Conservation (phyloP, 2,113 vertebrate species). For the Oreocharis arfaki region DNA sequence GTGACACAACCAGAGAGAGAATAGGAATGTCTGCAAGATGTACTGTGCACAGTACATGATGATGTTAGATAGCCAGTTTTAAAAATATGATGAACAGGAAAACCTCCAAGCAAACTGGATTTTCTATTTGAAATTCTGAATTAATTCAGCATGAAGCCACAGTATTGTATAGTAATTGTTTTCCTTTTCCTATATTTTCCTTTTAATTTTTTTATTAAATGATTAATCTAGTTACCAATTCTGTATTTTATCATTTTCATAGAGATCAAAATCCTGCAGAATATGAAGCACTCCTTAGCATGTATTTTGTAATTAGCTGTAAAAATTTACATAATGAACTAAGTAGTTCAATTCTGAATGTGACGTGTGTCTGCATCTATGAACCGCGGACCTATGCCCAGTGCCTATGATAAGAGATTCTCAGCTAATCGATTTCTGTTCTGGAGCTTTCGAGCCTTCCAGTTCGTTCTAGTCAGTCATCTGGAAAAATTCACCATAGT, state of each 20-base stretch:
- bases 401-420: neutral
- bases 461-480: neutral
- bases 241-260: neutral
- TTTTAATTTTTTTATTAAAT: neutral
- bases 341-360: neutral
- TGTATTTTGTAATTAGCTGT: constrained; percentile 8
- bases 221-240: neutral
- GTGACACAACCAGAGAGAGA: neutral
- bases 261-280: neutral
- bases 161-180: neutral
- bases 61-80: neutral
- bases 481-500: neutral
- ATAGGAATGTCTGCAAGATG: neutral
- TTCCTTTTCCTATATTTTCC: neutral
- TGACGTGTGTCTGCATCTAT: neutral
- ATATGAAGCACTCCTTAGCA: neutral
- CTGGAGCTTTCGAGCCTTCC: neutral
- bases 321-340: constrained; percentile 1
- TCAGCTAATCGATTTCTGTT: neutral
- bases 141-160: neutral
- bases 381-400: neutral
- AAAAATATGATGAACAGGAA: neutral
- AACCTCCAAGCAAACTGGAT: neutral
- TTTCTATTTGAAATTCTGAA: constrained; percentile 2
- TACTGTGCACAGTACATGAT: neutral